These are phyloP conservation scores for Cataglyphis altisquamis DNA, from an alignment of 2,888 invertebrate species.

Conservation along the genomic window DNA sequence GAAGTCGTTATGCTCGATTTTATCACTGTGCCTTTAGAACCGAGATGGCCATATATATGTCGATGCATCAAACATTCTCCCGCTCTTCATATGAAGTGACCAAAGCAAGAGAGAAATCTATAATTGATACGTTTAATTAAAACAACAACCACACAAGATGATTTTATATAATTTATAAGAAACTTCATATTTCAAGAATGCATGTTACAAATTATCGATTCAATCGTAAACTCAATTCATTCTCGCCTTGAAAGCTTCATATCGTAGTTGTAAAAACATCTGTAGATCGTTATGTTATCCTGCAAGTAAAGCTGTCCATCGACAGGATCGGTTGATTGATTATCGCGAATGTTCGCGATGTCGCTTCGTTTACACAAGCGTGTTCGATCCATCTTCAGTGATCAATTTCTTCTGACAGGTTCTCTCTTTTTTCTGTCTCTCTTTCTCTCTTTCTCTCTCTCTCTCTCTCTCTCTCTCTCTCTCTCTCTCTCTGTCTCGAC, in stretches of 20 bases:
- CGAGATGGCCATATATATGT: conserved; percentile 36
- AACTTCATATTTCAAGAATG: background rate
- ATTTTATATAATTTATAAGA: background rate
- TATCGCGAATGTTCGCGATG: conserved; percentile 24
- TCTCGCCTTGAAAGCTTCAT: background rate
- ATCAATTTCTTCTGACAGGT: conserved; percentile 22
- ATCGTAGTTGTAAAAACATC: background rate
- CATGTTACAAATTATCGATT: background rate
- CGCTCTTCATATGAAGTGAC: background rate
- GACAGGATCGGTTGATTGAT: conserved; percentile 47
- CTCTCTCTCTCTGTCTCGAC: background rate
- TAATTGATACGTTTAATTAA: background rate
- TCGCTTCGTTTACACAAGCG: conserved; percentile 25
- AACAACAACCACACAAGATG: background rate
- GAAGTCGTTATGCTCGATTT: conserved; percentile 70
- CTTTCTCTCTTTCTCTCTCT: background rate
- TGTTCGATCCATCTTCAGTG: conserved; percentile 53
- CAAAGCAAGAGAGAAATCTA: background rate
- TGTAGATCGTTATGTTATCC: conserved; percentile 29
- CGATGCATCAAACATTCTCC: conserved; percentile 42
- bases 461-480: background rate
- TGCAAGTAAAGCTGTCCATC: conserved; percentile 27
- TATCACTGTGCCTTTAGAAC: conserved; percentile 56
- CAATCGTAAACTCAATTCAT: background rate
- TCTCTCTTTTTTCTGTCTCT: conserved; percentile 3